Conservation (phyloP, 2,888 invertebrate species). For the Lycocerus yunnanus region DNA sequence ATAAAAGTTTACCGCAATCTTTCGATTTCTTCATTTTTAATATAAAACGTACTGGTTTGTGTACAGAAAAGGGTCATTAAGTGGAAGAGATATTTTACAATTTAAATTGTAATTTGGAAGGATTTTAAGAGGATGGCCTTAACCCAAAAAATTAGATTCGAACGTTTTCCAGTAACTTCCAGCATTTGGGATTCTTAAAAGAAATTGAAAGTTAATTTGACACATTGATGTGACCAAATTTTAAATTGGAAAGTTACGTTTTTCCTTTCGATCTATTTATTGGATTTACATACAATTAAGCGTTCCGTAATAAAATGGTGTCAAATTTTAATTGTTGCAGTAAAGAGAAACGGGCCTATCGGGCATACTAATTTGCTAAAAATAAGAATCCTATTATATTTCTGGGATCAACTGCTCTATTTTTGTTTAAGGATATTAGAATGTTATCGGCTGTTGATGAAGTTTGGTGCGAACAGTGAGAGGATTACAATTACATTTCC, state of each 20-base stretch:
- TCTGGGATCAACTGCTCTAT: slow-evolving; percentile 24
- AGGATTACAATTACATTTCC: slow-evolving; percentile 21
- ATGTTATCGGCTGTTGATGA: slow-evolving; percentile 30
- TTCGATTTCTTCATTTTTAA: neutral
- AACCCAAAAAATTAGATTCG: neutral
- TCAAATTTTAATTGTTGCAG: neutral
- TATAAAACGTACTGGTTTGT: neutral
- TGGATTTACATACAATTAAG: slow-evolving; percentile 1
- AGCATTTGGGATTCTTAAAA: neutral
- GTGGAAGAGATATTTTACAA: neutral
- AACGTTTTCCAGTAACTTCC: neutral
- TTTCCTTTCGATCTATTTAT: neutral
- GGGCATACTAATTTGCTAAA: neutral
- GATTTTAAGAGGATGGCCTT: neutral
- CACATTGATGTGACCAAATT: slow-evolving; percentile 9
- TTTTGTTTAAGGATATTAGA: slow-evolving; percentile 21
- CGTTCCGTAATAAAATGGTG: neutral
- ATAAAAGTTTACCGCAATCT: neutral
- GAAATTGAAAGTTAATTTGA: slow-evolving; percentile 15
- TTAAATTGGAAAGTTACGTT: neutral
- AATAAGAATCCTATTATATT: neutral
- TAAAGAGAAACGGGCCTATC: neutral
- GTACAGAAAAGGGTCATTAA: neutral
- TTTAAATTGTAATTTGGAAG: neutral
- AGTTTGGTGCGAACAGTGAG: slow-evolving; percentile 8